These are phyloP conservation scores for Zeus faber DNA, from an alignment of 2,113 vertebrate species.

Conservation along the genomic window DNA sequence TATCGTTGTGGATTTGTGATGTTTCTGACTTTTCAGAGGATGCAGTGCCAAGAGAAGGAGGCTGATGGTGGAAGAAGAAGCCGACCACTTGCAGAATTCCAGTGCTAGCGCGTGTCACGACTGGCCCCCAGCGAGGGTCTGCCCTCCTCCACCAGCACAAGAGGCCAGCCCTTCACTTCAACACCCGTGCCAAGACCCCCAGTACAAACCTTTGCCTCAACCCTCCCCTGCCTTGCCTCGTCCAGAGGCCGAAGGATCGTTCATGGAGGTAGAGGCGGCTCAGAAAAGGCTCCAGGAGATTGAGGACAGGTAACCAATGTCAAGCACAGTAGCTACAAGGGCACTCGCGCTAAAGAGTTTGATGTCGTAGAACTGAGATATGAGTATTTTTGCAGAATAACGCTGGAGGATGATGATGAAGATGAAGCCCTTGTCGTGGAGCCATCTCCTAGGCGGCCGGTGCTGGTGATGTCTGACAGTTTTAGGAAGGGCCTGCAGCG, in stretches of 20 bases:
- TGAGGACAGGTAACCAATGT: slow-evolving; percentile 67
- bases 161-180: slow-evolving; percentile 15
- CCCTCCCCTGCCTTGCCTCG: slow-evolving; percentile 12
- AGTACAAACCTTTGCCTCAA: slow-evolving; percentile 5
- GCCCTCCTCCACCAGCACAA: slow-evolving; percentile 25
- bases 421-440: slow-evolving; percentile 74
- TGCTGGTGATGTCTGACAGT: slow-evolving; percentile 78
- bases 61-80: slow-evolving; percentile 56
- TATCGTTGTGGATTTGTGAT: no score
- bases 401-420: slow-evolving; percentile 76
- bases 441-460: slow-evolving; percentile 64
- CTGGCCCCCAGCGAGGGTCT: slow-evolving; percentile 38
- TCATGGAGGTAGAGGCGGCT: slow-evolving; percentile 76
- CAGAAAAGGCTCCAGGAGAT: slow-evolving; percentile 77
- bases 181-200: slow-evolving; percentile 24
- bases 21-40: slow-evolving; percentile 59
- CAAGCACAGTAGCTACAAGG: neutral
- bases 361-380: no score
- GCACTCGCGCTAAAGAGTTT: neutral
- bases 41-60: slow-evolving; percentile 71
- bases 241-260: slow-evolving; percentile 51
- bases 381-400: slow-evolving; percentile 72
- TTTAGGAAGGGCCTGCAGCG: slow-evolving; percentile 76
- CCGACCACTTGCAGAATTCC: slow-evolving; percentile 28
- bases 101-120: slow-evolving; percentile 2